Conservation (phyloP, 1,140 invertebrate genomes). For the Rhizoglyphus robini region DNA sequence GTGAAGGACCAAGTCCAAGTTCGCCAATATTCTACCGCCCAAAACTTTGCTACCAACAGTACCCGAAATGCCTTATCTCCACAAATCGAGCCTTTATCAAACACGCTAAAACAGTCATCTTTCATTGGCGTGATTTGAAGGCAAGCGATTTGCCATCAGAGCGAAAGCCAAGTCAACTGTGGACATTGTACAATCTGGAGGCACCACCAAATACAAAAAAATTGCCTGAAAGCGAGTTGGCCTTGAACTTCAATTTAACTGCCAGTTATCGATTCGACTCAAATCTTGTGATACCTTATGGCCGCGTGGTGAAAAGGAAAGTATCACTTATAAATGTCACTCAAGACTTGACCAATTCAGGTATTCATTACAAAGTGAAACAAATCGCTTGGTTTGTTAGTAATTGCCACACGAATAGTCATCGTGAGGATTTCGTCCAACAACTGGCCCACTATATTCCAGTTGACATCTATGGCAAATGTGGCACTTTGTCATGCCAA, state of each 20-base stretch:
- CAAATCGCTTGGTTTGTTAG: constrained; percentile 48
- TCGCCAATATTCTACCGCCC: neutral
- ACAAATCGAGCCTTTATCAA: constrained; percentile 18
- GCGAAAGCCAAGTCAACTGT: constrained; percentile 22
- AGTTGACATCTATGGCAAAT: constrained; percentile 56
- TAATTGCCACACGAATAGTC: constrained; percentile 43
- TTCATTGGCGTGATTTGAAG: constrained; percentile 26
- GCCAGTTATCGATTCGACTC: constrained; percentile 44
- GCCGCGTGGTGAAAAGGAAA: constrained; percentile 26
- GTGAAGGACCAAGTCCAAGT: neutral
- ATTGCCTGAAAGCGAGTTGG: constrained; percentile 12
- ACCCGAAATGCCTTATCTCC: constrained; percentile 22
- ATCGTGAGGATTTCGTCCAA: constrained; percentile 41
- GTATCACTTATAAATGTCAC: neutral
- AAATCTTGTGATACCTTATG: constrained; percentile 38
- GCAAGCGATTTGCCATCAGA: constrained; percentile 30
- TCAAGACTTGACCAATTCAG: constrained; percentile 24
- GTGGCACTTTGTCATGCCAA: constrained; percentile 32
- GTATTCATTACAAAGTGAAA: constrained; percentile 24
- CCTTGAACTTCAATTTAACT: constrained; percentile 44
- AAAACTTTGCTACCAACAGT: neutral
- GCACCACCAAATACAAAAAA: constrained; percentile 25
- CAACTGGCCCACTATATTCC: constrained; percentile 41
- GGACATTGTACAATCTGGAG: constrained; percentile 28
- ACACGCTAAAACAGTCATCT: constrained; percentile 24